Conservation (phyloP, 2,888 invertebrate genomes). For the Xestia sexstrigata region DNA sequence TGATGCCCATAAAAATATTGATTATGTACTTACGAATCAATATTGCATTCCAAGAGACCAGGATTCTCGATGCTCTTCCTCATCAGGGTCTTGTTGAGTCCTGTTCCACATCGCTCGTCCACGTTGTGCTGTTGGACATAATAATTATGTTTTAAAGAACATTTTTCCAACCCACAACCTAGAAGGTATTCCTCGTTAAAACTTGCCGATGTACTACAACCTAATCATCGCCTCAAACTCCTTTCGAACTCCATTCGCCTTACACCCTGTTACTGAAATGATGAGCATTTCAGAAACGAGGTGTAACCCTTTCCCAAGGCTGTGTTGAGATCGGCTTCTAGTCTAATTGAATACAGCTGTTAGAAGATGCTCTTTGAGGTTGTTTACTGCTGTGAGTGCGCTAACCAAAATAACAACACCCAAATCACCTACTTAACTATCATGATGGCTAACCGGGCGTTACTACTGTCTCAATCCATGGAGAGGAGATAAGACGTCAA, state of each 20-base stretch:
- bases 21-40: conserved; percentile 92
- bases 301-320: background rate
- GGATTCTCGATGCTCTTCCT: conserved; percentile 91
- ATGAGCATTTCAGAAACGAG: background rate
- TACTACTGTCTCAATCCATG: background rate
- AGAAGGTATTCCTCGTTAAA: background rate
- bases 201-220: background rate
- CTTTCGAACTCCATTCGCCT: background rate
- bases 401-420: background rate
- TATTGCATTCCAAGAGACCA: conserved; percentile 94
- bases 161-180: background rate
- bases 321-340: background rate
- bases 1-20: background rate
- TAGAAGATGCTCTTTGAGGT: background rate
- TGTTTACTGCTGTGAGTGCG: too few species aligned
- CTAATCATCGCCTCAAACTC: too few species aligned
- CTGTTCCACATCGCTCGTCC: conserved; percentile 90
- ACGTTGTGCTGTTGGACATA: conserved; percentile 84
- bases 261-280: background rate
- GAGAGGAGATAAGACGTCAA: background rate
- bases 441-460: background rate
- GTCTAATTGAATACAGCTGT: background rate
- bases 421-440: background rate
- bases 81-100: conserved; percentile 94
- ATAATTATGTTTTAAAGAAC: background rate